Evolutionary conservation across 1,140 invertebrate genomes (phyloP).

Genomic region (Belonocnema kinseyi): DNA sequence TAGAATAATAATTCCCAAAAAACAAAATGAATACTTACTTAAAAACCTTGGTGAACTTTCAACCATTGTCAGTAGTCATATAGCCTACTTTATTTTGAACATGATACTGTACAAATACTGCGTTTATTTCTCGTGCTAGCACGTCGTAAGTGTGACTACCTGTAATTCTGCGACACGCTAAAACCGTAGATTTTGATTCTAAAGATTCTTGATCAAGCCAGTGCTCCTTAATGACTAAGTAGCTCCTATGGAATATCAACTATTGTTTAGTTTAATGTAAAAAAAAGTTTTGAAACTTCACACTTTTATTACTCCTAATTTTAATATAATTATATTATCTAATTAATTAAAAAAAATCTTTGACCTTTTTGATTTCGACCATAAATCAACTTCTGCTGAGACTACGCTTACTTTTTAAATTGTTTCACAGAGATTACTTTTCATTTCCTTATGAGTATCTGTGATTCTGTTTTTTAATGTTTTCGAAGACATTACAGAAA

Average conservation of each 20-base stretch:
- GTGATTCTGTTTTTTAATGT: too few species aligned
- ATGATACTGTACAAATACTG: background rate
- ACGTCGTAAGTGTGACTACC: slow-evolving; percentile 1
- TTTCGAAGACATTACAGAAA: too few species aligned
- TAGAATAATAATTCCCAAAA: background rate
- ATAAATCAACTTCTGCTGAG: background rate
- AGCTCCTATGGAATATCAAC: background rate
- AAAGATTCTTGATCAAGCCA: background rate
- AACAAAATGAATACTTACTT: slow-evolving; percentile 9
- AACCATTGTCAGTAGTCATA: slow-evolving; percentile 24
- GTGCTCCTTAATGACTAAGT: background rate
- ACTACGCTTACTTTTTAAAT: background rate
- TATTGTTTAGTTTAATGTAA: background rate
- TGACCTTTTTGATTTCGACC: too few species aligned
- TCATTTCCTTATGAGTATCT: background rate
- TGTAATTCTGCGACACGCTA: slow-evolving; percentile 1
- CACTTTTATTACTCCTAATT: too few species aligned
- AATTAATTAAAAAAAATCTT: too few species aligned
- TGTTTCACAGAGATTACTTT: background rate
- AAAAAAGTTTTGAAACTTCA: background rate
- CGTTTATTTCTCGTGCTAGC: background rate
- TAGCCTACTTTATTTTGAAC: slow-evolving; percentile 3
- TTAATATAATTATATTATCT: too few species aligned
- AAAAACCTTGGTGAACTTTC: slow-evolving; percentile 34
- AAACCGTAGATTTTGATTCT: slow-evolving; percentile 1